These are phyloP conservation scores for Morone chrysops DNA, from an alignment of 2,113 vertebrate genomes.

Conservation along the genomic window DNA sequence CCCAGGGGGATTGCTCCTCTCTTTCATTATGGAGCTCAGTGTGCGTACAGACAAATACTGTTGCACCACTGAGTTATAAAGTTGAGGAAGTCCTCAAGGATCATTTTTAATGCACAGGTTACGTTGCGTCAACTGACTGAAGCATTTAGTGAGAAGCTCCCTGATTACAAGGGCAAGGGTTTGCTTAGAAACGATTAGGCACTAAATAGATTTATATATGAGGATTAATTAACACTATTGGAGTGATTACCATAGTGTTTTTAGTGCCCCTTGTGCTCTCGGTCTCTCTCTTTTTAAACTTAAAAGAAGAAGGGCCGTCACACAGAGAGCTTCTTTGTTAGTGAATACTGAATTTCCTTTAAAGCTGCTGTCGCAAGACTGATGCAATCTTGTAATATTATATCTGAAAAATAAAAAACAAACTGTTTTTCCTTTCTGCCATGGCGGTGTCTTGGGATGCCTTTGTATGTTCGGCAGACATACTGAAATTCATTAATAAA, in stretches of 20 bases:
- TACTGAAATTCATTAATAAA: constrained; percentile 36
- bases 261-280: not conserved
- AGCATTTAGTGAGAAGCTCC: not conserved
- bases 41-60: not conserved
- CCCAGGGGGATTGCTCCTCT: not conserved
- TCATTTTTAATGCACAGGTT: not conserved
- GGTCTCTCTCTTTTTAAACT: not conserved
- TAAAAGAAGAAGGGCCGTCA: not conserved
- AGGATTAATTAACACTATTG: not conserved
- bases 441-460: not conserved
- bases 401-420: constrained; percentile 29
- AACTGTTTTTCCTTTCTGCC: constrained; percentile 19
- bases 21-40: not conserved
- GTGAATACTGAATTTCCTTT: constrained; percentile 28
- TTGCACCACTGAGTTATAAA: not conserved
- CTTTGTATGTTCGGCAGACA: not conserved
- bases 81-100: not conserved
- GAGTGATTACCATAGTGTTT: not conserved
- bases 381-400: constrained; percentile 45
- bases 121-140: not conserved
- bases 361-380: constrained; percentile 30
- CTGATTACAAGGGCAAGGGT: not conserved
- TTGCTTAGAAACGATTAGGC: not conserved
- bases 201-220: not conserved
- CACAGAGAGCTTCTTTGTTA: not conserved